These are phyloP conservation scores for Tragelaphus buxtoni DNA, from an alignment of 2,113 vertebrate species.

Conservation along the genomic window DNA sequence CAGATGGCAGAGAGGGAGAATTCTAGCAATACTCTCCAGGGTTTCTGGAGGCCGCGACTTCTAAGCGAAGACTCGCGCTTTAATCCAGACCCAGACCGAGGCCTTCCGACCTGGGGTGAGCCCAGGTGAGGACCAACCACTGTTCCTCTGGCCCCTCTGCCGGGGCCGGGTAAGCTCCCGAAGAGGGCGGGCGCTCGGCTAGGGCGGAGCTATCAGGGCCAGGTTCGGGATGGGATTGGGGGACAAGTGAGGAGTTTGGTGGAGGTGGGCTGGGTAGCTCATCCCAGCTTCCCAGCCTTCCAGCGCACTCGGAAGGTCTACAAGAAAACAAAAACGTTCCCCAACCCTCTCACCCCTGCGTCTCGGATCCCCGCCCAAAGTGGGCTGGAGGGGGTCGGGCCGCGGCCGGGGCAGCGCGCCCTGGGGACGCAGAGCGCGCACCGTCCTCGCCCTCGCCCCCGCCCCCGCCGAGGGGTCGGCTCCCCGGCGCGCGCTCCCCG, in stretches of 20 bases:
- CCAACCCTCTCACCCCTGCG: background rate
- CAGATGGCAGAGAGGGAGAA: background rate
- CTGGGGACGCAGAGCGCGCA: background rate
- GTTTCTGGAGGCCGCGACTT: background rate
- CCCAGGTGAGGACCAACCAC: background rate
- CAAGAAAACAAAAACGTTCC: background rate
- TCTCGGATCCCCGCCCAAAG: background rate
- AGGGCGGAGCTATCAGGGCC: background rate
- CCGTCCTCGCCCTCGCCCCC: background rate
- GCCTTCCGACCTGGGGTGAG: background rate
- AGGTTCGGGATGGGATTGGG: background rate
- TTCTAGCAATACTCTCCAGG: background rate
- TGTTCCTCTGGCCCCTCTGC: background rate
- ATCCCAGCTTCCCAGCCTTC: background rate
- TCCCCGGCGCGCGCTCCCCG: background rate
- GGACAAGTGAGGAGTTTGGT: background rate
- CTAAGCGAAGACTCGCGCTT: background rate
- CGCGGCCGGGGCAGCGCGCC: background rate
- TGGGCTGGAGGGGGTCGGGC: accelerated
- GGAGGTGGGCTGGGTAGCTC: background rate
- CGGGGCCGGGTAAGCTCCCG: background rate
- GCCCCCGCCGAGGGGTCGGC: background rate
- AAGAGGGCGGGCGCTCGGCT: background rate
- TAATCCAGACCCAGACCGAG: background rate
- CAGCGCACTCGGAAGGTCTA: background rate